Evolutionary conservation across 2,113 vertebrate genomes (phyloP).

Genomic region (Cyphomyrus discorhynchus): DNA sequence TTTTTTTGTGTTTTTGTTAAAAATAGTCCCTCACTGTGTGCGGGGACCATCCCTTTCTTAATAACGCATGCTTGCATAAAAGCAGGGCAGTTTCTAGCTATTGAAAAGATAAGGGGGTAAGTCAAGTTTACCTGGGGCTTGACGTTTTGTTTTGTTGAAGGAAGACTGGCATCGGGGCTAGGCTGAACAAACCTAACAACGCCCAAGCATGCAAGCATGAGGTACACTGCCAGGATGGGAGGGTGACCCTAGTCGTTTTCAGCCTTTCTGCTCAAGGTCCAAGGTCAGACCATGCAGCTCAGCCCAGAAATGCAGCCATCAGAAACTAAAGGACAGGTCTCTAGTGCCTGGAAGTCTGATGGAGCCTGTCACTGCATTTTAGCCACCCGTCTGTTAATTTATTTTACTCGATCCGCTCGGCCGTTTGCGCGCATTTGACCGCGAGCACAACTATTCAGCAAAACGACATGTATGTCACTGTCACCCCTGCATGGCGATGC

Average conservation of each 20-base stretch:
- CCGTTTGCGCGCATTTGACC: not conserved
- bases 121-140: no score
- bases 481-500: not conserved
- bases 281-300: not conserved
- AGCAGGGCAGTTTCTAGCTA: no score
- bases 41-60: not conserved
- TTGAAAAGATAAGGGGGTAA: no score
- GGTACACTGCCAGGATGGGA: not conserved
- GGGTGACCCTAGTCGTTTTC: not conserved
- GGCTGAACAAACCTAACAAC: no score
- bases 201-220: not conserved
- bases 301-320: slow-evolving; percentile 1
- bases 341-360: slow-evolving; percentile 1
- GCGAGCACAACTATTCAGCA: not conserved
- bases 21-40: not conserved
- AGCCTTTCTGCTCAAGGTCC: not conserved
- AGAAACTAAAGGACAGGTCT: not conserved
- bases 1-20: not conserved
- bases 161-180: no score
- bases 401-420: not conserved
- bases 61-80: not conserved
- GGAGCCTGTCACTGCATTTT: not conserved
- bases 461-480: not conserved
- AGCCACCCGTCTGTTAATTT: not conserved
- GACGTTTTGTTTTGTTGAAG: no score